Conservation (phyloP, 2,888 invertebrate species). For the Melolontha melolontha region DNA sequence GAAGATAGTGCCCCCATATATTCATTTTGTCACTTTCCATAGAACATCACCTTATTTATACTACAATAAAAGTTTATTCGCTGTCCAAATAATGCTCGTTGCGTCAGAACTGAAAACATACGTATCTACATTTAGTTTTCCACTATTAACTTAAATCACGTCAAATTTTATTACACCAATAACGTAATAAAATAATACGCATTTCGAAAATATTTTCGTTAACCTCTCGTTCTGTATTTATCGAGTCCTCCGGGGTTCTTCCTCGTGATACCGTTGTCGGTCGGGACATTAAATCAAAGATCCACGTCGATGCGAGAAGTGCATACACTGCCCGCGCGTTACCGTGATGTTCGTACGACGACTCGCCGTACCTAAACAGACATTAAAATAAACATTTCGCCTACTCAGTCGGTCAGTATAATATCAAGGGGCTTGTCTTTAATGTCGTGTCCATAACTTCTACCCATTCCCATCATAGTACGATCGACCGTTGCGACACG, state of each 20-base stretch:
- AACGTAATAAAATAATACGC: conserved; percentile 21
- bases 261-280: conserved; percentile 4
- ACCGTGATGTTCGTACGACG: conserved; percentile 13
- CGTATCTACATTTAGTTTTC: not conserved
- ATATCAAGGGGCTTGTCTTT: conserved; percentile 48
- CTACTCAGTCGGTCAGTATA: conserved; percentile 47
- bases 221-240: not conserved
- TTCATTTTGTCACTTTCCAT: conserved; percentile 4
- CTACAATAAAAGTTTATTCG: conserved; percentile 21
- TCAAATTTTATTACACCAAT: conserved; percentile 29
- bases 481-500: conserved; percentile 46
- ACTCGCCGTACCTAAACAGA: conserved; percentile 26
- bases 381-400: conserved; percentile 50
- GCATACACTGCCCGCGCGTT: not conserved
- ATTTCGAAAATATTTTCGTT: not conserved
- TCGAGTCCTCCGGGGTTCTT: conserved; percentile 1
- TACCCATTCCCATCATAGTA: conserved; percentile 48
- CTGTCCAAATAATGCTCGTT: conserved; percentile 16
- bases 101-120: conserved; percentile 14
- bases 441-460: conserved; percentile 49
- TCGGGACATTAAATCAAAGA: conserved; percentile 26
- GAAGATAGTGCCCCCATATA: conserved; percentile 3
- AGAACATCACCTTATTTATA: conserved; percentile 14
- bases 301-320: not conserved
- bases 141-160: conserved; percentile 26